Evolutionary conservation across 2,888 invertebrate species (phyloP).

Genomic region (Alentia gelatinosa): DNA sequence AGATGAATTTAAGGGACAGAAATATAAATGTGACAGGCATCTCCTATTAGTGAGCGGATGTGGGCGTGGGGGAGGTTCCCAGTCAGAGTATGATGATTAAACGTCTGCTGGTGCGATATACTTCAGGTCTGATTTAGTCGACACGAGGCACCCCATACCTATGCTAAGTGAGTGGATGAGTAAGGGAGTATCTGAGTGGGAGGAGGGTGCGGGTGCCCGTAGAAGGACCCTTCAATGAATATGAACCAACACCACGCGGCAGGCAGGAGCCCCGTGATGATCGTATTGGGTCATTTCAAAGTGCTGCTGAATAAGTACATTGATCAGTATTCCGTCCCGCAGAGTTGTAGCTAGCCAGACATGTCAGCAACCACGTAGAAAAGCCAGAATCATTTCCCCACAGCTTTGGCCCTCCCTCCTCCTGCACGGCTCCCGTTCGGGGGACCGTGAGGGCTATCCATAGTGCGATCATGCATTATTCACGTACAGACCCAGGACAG

Average conservation of each 20-base stretch:
- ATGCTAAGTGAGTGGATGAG: neutral
- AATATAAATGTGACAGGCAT: no score
- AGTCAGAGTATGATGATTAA: no score
- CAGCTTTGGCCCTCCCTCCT: no score
- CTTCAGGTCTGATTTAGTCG: no score
- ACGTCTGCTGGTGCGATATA: no score
- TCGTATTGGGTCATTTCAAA: neutral
- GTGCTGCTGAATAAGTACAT: slow-evolving; percentile 1
- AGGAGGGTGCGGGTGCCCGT: neutral
- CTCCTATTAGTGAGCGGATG: no score
- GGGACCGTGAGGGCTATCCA: neutral
- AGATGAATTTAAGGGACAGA: no score
- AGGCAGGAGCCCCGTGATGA: neutral
- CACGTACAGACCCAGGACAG: neutral
- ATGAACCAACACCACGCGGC: no score
- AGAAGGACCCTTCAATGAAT: neutral
- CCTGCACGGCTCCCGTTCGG: no score
- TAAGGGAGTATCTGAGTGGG: neutral
- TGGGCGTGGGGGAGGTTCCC: no score
- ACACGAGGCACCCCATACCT: no score
- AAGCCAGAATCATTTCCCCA: neutral
- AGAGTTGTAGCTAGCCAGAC: neutral
- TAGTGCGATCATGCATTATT: neutral
- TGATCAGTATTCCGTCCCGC: neutral
- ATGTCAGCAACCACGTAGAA: neutral